phyloP scores from a whole-genome alignment of 2,888 invertebrate species.

The Microctonus hyperodae region DNA sequence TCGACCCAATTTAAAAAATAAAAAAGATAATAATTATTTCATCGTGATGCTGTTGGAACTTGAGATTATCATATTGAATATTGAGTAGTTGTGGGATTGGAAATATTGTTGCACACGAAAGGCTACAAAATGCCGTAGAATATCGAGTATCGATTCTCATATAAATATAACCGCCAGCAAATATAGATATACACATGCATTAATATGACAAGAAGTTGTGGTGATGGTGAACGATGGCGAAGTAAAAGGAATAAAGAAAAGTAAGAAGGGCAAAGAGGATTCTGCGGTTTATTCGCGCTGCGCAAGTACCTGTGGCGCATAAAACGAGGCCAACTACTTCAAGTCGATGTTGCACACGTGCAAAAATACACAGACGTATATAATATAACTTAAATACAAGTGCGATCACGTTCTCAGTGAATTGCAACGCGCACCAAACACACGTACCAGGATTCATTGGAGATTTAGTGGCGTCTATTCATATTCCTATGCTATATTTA shows the following conservation, averaged over 20 bases:
- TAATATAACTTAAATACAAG: neutral
- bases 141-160: slow-evolving; percentile 20
- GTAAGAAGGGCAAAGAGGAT: slow-evolving; percentile 20
- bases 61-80: neutral
- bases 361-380: slow-evolving; percentile 2
- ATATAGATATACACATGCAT: neutral
- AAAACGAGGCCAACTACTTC: slow-evolving; percentile 19
- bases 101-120: neutral
- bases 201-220: neutral
- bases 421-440: too few species aligned
- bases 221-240: neutral
- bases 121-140: slow-evolving; percentile 17
- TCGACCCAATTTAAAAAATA: slow-evolving; percentile 13
- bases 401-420: neutral
- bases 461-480: slow-evolving; percentile 19
- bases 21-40: slow-evolving; percentile 4
- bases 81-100: neutral
- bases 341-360: slow-evolving; percentile 1
- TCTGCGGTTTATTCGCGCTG: slow-evolving; percentile 5
- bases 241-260: neutral
- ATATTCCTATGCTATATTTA: neutral
- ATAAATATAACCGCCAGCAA: neutral
- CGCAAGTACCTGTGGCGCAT: slow-evolving; percentile 17
- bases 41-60: neutral
- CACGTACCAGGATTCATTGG: slow-evolving; percentile 9